Conservation (phyloP, 2,797 vertebrate species). For the Pseudochaenichthys georgianus region DNA sequence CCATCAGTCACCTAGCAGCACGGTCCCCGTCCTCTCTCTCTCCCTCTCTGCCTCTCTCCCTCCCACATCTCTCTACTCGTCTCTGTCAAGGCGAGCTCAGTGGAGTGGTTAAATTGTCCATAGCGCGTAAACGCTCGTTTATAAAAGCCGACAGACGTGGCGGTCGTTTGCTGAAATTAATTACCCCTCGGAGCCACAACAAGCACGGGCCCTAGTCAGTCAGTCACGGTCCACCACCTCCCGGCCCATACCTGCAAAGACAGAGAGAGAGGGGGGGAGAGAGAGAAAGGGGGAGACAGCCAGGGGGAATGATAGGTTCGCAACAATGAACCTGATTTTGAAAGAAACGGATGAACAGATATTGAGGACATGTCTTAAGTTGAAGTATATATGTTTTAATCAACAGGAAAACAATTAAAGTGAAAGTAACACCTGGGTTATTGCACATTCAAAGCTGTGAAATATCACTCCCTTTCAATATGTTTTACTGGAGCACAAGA, state of each 20-base stretch:
- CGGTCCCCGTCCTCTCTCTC: constrained; percentile 41
- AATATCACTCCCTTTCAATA: constrained; percentile 17
- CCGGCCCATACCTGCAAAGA: constrained; percentile 69
- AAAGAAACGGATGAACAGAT: constrained; percentile 21
- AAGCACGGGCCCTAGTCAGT: constrained; percentile 81
- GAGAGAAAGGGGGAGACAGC: not conserved
- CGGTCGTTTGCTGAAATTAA: constrained; percentile 88
- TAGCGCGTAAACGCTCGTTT: constrained; percentile 87
- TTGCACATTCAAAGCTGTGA: constrained; percentile 31
- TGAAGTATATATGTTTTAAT: constrained; percentile 13
- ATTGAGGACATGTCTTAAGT: constrained; percentile 3
- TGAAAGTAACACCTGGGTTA: constrained; percentile 16
- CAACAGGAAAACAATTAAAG: constrained; percentile 14
- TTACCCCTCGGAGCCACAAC: constrained; percentile 84
- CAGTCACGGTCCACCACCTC: constrained; percentile 82
- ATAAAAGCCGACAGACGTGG: constrained; percentile 88
- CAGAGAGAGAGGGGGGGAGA: constrained; percentile 22
- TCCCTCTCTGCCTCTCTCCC: constrained; percentile 12
- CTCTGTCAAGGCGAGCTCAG: constrained; percentile 83
- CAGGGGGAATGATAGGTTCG: constrained; percentile 22
- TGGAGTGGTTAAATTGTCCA: constrained; percentile 88
- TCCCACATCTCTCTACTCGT: constrained; percentile 66
- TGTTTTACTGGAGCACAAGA: constrained; percentile 36
- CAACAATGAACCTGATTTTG: constrained; percentile 19
- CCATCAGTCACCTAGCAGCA: constrained; percentile 77